Conservation (phyloP, 2,797 vertebrate species). For the Gallinago stenura region DNA sequence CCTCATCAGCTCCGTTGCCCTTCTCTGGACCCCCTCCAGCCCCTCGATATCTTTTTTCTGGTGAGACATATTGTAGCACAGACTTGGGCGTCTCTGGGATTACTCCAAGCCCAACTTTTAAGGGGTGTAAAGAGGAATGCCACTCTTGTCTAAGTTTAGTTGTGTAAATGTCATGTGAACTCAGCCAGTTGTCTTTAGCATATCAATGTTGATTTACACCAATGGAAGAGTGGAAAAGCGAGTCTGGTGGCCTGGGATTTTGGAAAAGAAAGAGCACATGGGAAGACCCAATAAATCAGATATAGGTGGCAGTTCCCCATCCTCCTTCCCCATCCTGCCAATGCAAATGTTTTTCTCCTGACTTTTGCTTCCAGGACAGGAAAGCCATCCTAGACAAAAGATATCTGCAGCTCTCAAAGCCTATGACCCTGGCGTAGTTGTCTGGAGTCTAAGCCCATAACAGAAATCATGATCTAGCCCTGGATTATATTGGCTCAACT, state of each 20-base stretch:
- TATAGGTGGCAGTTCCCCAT: neutral
- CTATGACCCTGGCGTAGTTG: neutral
- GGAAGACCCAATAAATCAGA: neutral
- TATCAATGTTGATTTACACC: neutral
- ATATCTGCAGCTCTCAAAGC: neutral
- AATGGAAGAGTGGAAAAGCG: neutral
- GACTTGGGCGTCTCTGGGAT: neutral
- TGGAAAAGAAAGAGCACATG: neutral
- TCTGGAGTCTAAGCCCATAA: neutral
- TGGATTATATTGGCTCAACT: neutral
- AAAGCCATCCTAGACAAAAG: neutral
- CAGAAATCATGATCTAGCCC: neutral
- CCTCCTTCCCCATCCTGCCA: neutral
- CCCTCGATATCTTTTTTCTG: too few species aligned
- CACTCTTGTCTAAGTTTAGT: neutral
- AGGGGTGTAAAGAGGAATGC: neutral
- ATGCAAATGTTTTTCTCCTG: neutral
- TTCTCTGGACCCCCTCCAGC: too few species aligned
- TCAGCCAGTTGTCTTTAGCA: neutral
- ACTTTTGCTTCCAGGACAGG: neutral
- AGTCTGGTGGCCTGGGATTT: neutral
- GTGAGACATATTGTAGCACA: neutral
- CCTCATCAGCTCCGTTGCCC: too few species aligned
- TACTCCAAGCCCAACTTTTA: neutral
- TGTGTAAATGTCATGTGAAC: neutral